Evolutionary conservation across 2,113 vertebrate genomes (phyloP), one percentile per base, ranked within the genome.

Genomic region (Orientallactaga bullata): DNA sequence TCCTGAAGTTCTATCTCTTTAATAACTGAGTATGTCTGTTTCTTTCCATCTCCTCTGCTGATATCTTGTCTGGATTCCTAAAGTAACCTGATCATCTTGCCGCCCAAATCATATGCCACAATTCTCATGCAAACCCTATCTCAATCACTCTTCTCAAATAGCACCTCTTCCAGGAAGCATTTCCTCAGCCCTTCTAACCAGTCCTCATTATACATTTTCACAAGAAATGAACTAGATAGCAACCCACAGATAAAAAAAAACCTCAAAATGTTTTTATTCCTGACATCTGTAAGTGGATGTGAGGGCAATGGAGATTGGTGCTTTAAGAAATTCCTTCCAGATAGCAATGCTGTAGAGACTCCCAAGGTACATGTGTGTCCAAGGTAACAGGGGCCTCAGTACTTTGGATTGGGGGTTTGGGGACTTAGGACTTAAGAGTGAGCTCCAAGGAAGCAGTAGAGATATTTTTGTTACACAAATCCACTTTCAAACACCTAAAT

Each of bases 11-110:
- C 47, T 88, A 47, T 39, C 88, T 93, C 66, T 82, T 77, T 88
- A 85, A 85, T n/a, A 81, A 51, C 13, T 80, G 21, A 93, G 8
- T 90, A 66, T 94, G 15, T 77, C 81, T 85, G 13, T 18, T 83
- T 85, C 55, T 90, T 32, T 93, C n/a, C 60, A 74, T 65, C 1
- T n/a, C 39, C 21, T 47, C 26, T 77, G 35, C 39, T 94, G 65
- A 76, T 58, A 35, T 74, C 2, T 79, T 82, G 74, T 26, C n/a
- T 73, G 10, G 32, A 93, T 95, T 95, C 32, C 47, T 84, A 69
- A 96, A 96, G 80, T 88, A 74, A 83, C 21, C 42, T 74, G 35
- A 82, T 79, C 93, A 91, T 42, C 58, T 90, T 85, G n/a, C 88
- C 74, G 12, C 37, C 24, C 12, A 73, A 85, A 82, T 18, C 35